Evolutionary conservation across 2,113 vertebrate species (phyloP), one percentile per base, ranked within the genome.

Genomic region (Ageneiosus marmoratus): DNA sequence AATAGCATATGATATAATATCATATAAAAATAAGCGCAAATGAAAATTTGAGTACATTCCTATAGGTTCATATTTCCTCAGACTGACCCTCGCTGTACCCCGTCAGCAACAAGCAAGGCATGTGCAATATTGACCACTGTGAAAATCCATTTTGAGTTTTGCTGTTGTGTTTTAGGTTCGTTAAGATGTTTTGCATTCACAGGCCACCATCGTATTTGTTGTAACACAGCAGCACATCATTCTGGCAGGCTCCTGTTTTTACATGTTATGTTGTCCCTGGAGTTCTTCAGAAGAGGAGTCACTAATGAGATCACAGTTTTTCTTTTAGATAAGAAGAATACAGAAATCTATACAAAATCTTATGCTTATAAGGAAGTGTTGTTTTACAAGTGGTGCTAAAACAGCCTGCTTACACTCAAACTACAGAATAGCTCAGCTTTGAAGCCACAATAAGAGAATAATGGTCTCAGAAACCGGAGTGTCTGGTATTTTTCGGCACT

Each of bases 341-440:
- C 37, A 75, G 55, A 60, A 79, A 85, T 83, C 83, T 83, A 83
- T 85, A 41, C 37, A 83, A 83, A 74, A 44, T 32, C 34, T 77
- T 85, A 79, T 55, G 27, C 83, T 87, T 85, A 85, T 85, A 81
- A 83, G 83, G 81, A 53, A 82, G 70, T 79, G 50, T 81, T 58
- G 80, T 79, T 82, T 81, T 60, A 51, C 12, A 79, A 74, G 53
- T 37, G 70, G 53, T 81, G 74, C 44, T 53, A 78, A 85, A 83
- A 84, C 73, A 41, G 76, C 79, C 87, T 69, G 55, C 63, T 46
- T 77, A 58, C 69, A 80, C 86, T 89, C 80, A 55, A 37, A 10
- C 58, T 55, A 34, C 56, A 67, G 51, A 72, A 46, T 63, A 69
- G 79, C 86, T 85, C 86, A 13, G 41, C 37, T 86, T 50, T 86